Percentiles rank a stretch among this genome's conserved stretches.
Evolutionary conservation across 2,113 vertebrate genomes (phyloP).

Genomic region (Arothron firmamentum): DNA sequence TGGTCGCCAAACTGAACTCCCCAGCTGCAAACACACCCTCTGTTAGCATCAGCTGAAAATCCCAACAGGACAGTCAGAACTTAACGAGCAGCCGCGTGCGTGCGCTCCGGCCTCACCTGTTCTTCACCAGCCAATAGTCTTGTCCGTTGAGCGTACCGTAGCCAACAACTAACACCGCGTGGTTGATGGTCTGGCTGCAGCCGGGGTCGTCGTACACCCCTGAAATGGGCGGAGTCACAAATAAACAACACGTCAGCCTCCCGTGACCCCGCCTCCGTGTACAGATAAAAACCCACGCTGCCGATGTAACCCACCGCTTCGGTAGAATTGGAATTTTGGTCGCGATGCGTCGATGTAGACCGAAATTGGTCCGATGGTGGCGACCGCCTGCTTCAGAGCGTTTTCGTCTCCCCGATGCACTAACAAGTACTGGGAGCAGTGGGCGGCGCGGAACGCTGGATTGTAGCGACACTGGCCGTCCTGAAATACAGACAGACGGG

Average conservation of each 20-base stretch:
- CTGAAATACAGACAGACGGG: slow-evolving; percentile 27
- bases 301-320: slow-evolving; percentile 71
- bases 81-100: too few relatives aligned
- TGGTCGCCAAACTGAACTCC: slow-evolving; percentile 63
- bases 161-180: slow-evolving; percentile 81
- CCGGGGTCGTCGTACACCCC: slow-evolving; percentile 82
- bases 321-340: slow-evolving; percentile 77
- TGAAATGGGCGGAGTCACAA: slow-evolving; percentile 35
- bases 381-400: slow-evolving; percentile 74
- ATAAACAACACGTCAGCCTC: neutral
- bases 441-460: slow-evolving; percentile 70
- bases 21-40: slow-evolving; percentile 62
- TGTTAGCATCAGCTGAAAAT: too few relatives aligned
- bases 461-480: slow-evolving; percentile 73
- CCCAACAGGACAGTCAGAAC: too few relatives aligned
- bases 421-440: slow-evolving; percentile 76
- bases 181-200: slow-evolving; percentile 79
- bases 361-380: slow-evolving; percentile 82
- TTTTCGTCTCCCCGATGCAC: slow-evolving; percentile 69
- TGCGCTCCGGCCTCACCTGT: slow-evolving; percentile 77
- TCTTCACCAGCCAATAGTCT: slow-evolving; percentile 94
- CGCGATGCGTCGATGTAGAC: slow-evolving; percentile 82
- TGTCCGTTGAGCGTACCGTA: slow-evolving; percentile 80
- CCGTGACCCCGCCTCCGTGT: neutral
- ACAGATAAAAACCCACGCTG: neutral